phyloP scores from a whole-genome alignment of 2,888 invertebrate species.

The Dasysyrphus albostriatus region DNA sequence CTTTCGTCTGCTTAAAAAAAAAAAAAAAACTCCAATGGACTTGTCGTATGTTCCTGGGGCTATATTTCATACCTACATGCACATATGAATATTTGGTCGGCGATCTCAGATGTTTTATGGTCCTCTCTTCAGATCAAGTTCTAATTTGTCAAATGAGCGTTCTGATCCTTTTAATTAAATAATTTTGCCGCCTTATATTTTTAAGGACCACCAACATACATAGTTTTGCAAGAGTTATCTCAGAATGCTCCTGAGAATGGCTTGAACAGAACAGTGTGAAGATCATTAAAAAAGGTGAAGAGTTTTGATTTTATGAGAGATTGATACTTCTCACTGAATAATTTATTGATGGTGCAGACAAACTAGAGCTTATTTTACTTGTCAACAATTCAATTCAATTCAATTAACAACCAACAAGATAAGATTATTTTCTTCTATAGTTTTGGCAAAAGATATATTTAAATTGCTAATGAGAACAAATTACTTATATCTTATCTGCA shows the following conservation, averaged over 20 bases:
- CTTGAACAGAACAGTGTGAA: not conserved
- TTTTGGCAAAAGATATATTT: too few relatives aligned
- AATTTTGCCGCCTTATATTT: constrained; percentile 49
- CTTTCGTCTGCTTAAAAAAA: constrained; percentile 17
- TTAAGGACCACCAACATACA: constrained; percentile 55
- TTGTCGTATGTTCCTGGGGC: constrained; percentile 49
- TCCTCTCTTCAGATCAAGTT: constrained; percentile 40
- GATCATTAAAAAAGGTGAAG: constrained; percentile 15
- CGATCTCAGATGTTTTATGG: constrained; percentile 41
- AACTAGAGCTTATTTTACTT: too few relatives aligned
- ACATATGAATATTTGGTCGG: not conserved
- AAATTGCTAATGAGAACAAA: too few relatives aligned
- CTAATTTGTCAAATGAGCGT: constrained; percentile 71
- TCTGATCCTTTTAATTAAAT: constrained; percentile 66
- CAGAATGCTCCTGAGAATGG: not conserved
- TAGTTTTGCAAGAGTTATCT: not conserved
- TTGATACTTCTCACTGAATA: too few relatives aligned
- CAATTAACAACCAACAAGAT: too few relatives aligned
- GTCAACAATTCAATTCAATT: too few relatives aligned
- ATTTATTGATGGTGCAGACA: too few relatives aligned
- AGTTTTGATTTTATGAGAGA: not conserved
- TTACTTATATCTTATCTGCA: not conserved
- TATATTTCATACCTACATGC: not conserved
- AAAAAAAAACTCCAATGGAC: constrained; percentile 37
- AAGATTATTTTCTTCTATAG: too few relatives aligned